Percentiles rank a stretch among this genome's conserved stretches.
Evolutionary conservation across 2,113 vertebrate species (phyloP).

Genomic region (Alces alces): DNA sequence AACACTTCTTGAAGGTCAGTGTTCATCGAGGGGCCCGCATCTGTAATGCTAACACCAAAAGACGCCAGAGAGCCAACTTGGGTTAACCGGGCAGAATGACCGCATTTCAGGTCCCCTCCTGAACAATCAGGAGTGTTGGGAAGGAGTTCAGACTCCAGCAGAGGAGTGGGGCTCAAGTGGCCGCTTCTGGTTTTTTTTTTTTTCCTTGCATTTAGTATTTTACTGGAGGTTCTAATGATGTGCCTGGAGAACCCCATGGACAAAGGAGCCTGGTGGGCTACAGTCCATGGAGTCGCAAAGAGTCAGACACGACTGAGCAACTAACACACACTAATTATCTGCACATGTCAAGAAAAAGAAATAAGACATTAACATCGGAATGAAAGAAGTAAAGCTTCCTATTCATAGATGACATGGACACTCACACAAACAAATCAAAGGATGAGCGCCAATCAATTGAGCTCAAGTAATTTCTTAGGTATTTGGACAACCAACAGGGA

Average conservation of each 20-base stretch:
- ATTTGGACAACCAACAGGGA: not conserved
- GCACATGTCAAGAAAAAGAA: not conserved
- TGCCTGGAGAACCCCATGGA: not conserved
- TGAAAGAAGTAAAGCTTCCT: not conserved
- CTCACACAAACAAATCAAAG: not conserved
- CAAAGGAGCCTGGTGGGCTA: too few species aligned
- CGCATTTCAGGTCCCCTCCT: not conserved
- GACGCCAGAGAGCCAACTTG: not conserved
- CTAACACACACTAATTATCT: too few species aligned
- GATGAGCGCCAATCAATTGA: not conserved
- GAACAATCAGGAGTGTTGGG: accelerated
- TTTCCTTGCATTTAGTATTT: not conserved
- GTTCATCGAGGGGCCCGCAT: accelerated
- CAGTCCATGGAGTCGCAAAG: too few species aligned
- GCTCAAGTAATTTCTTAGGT: not conserved
- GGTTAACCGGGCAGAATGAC: accelerated
- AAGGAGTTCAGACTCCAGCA: not conserved
- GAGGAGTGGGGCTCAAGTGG: not conserved
- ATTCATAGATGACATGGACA: not conserved
- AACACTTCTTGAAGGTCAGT: accelerated
- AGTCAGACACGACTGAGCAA: too few species aligned
- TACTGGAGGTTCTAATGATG: not conserved
- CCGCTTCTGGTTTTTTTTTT: not conserved
- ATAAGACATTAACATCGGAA: not conserved
- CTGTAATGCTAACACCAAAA: accelerated